Conservation (phyloP, 2,888 invertebrate species). For the Rhopalosiphum nymphaeae region DNA sequence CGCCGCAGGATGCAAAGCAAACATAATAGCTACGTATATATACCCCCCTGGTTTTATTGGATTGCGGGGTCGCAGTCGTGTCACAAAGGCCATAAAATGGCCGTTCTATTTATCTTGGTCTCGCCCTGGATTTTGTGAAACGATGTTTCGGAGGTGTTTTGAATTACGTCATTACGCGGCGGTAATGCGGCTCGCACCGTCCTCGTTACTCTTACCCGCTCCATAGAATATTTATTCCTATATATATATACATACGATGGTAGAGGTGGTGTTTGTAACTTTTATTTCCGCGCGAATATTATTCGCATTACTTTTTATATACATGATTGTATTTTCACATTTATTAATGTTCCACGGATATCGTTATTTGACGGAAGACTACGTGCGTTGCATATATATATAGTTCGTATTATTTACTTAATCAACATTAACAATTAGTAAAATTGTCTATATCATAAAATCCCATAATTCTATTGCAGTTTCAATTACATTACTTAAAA, state of each 20-base stretch:
- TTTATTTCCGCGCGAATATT: conserved; percentile 39
- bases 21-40: conserved; percentile 56
- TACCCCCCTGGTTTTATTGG: conserved; percentile 59
- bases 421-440: background rate
- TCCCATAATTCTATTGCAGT: background rate
- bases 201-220: background rate
- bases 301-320: conserved; percentile 38
- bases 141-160: conserved; percentile 62
- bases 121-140: conserved; percentile 47
- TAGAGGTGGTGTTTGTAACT: conserved; percentile 7
- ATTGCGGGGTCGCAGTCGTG: conserved; percentile 49
- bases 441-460: background rate
- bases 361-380: background rate
- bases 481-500: background rate
- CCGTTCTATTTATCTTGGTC: conserved; percentile 59
- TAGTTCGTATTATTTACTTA: background rate
- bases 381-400: background rate
- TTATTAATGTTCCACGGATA: conserved; percentile 21
- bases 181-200: conserved; percentile 46
- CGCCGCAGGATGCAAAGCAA: conserved; percentile 62
- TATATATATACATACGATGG: background rate
- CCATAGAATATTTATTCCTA: background rate
- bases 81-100: conserved; percentile 64
- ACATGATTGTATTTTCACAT: background rate
- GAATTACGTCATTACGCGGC: conserved; percentile 60